These are phyloP conservation scores for Parelbella ahira DNA, from an alignment of 2,888 invertebrate species.

Conservation along the genomic window DNA sequence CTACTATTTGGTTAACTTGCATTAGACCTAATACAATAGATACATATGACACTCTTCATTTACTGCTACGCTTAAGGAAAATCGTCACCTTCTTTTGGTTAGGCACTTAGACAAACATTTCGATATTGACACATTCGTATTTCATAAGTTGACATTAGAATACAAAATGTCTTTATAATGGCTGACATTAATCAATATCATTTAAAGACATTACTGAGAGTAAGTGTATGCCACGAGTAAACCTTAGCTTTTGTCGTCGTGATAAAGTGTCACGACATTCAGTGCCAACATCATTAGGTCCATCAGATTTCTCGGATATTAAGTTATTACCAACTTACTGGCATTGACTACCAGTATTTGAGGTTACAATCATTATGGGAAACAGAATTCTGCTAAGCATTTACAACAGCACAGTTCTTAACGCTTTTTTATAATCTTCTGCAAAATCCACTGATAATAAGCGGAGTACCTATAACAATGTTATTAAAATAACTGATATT, in stretches of 20 bases:
- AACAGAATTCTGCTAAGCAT: not conserved
- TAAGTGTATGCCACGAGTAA: slow-evolving; percentile 13
- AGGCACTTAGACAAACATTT: too few relatives aligned
- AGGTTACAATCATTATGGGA: slow-evolving; percentile 8
- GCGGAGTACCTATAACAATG: too few relatives aligned
- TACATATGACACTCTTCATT: too few relatives aligned
- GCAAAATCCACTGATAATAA: too few relatives aligned
- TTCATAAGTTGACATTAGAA: not conserved
- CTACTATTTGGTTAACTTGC: too few relatives aligned
- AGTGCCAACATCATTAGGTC: slow-evolving; percentile 20
- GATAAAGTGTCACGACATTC: slow-evolving; percentile 23
- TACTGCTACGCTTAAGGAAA: too few relatives aligned
- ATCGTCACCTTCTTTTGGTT: too few relatives aligned
- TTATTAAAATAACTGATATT: too few relatives aligned
- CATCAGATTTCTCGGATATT: slow-evolving; percentile 18
- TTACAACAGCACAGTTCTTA: too few relatives aligned
- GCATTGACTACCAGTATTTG: slow-evolving; percentile 3
- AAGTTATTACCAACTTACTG: slow-evolving; percentile 20
- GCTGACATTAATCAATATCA: slow-evolving; percentile 16
- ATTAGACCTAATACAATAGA: too few relatives aligned
- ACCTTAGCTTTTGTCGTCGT: slow-evolving; percentile 21
- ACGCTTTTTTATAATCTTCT: too few relatives aligned
- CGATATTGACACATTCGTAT: too few relatives aligned
- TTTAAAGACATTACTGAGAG: slow-evolving; percentile 21
- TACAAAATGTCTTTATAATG: slow-evolving; percentile 6